Evolutionary conservation across 2,888 invertebrate genomes (phyloP).

Genomic region (Archaeoteleia sp.): DNA sequence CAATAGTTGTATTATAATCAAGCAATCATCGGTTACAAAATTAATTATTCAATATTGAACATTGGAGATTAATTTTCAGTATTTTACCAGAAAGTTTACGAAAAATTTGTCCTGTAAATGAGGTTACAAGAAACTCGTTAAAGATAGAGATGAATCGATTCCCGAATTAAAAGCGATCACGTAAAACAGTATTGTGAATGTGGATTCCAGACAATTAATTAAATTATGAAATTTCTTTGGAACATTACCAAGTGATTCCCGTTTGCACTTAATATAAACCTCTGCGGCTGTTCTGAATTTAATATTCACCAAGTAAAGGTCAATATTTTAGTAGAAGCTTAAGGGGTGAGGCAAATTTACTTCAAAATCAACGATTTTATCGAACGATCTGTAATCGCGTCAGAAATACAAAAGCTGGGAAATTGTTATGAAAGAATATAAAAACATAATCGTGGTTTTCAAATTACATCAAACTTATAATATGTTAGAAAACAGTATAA

Average conservation of each 20-base stretch:
- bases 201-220: constrained; percentile 32
- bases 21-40: too few relatives aligned
- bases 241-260: constrained; percentile 31
- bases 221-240: constrained; percentile 40
- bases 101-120: too few relatives aligned
- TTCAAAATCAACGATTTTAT: neutral
- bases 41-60: too few relatives aligned
- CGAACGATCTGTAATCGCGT: constrained; percentile 1
- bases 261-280: constrained; percentile 34
- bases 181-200: constrained; percentile 22
- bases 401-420: too few relatives aligned
- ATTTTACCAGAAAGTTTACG: too few relatives aligned
- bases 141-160: constrained; percentile 28
- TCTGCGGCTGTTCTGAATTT: constrained; percentile 27
- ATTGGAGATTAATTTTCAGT: too few relatives aligned
- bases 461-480: too few relatives aligned
- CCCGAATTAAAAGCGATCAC: constrained; percentile 20
- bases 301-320: constrained; percentile 24
- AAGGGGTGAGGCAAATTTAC: neutral
- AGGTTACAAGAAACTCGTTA: constrained; percentile 14
- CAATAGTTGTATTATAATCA: too few relatives aligned
- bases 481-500: too few relatives aligned
- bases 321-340: constrained; percentile 14
- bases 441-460: too few relatives aligned
- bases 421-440: too few relatives aligned